These are phyloP conservation scores for Cryptoprocta ferox DNA, from an alignment of 2,797 vertebrate genomes.

Conservation along the genomic window DNA sequence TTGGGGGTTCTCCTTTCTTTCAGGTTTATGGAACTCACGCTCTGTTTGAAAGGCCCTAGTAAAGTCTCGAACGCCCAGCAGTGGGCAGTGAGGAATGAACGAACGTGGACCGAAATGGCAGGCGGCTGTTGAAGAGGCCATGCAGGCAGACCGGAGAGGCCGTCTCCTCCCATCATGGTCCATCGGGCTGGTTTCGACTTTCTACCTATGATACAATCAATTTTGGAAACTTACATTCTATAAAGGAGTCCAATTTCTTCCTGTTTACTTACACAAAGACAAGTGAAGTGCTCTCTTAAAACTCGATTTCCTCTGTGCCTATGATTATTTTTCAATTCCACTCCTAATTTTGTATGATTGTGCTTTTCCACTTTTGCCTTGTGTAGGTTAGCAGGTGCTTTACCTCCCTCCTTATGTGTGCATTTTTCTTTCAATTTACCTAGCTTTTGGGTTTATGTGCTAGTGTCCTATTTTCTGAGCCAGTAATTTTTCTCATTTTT, in stretches of 20 bases:
- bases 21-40: neutral
- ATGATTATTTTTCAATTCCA: neutral
- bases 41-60: neutral
- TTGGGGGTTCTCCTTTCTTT: neutral
- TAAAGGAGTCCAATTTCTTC: neutral
- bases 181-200: neutral
- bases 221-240: neutral
- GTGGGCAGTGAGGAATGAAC: too few relatives aligned
- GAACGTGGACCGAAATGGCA: accelerated
- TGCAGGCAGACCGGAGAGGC: accelerated
- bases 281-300: neutral
- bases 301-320: neutral
- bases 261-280: neutral
- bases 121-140: accelerated
- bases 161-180: neutral
- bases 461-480: neutral
- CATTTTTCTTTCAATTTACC: neutral
- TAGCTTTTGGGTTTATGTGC: neutral
- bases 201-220: neutral
- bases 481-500: neutral
- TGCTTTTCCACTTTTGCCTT: neutral
- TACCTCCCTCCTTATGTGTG: too few relatives aligned
- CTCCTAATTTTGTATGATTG: neutral
- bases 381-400: neutral
- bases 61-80: neutral